Base-by-base conservation (phyloP, 2,113 vertebrate genomes). In the Platysteira castanea region DNA sequence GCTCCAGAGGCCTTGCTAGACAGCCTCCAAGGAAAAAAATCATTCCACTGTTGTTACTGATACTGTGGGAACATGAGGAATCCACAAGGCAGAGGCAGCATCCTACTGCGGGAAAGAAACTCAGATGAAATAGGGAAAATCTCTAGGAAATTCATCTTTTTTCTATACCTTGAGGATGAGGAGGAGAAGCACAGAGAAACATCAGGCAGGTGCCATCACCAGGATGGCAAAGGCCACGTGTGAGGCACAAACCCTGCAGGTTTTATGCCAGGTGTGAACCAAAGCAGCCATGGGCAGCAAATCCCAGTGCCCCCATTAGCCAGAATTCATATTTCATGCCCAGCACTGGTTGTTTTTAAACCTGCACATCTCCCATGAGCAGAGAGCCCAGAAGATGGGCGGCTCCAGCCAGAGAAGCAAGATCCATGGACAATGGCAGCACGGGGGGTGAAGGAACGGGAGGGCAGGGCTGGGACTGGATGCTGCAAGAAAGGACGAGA, bases 401-500 rank as follows among this genome's bases (percentile, higher is more conserved):
- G 0, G 46, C 35, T 60, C 78, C 71, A 44, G 53, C 31, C 31
- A 26, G 11, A 87, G 53, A 15, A 70, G 28, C 5, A 13, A 41
- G 4, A 21, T 57, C 46, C 44, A 20, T 2, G 54, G 56, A 7
- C 17, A 65, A 7, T 4, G 4, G 24, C 6, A 11, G 69, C 13
- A 64, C 0, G 8, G 31, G 53, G 47, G 35, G 42, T 18, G 28
- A 42, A 78, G 5, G 26, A 33, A 3, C 7, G 56, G 22, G n/a
- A 70, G n/a, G 37, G 46, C 7, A 31, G 26, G 27, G 33, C 74
- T 64, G 42, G 30, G 35, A 24, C 17, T 22, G 30, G 61, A 27
- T 0, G 0, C 21, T 0, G 1, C 5, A 4, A 35, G 16, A n/a
- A 60, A 49, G 16, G 47, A 28, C 1, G 1, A 76, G 11, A 0